phyloP scores from a whole-genome alignment of 2,888 invertebrate genomes.

The Meteorus cinctellus region DNA sequence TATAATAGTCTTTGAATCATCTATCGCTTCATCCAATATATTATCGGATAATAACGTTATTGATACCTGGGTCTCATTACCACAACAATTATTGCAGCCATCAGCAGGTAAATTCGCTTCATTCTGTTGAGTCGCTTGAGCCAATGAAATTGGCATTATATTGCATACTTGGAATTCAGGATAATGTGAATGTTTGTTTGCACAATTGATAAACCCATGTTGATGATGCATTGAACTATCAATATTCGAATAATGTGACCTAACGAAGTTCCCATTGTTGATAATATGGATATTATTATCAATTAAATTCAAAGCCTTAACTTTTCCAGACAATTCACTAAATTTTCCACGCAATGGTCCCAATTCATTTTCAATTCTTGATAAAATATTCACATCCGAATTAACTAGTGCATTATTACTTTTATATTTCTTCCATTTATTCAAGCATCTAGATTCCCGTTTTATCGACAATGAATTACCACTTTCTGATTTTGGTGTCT shows the following conservation, averaged over 20 bases:
- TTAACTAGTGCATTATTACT: not conserved
- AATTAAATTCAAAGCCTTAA: constrained; percentile 53
- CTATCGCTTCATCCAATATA: not conserved
- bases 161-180: not conserved
- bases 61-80: not conserved
- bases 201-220: not conserved
- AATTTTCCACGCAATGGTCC: constrained; percentile 55
- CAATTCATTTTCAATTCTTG: constrained; percentile 58
- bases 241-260: not conserved
- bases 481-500: not conserved
- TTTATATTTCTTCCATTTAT: constrained; percentile 10
- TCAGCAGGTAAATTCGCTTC: not conserved
- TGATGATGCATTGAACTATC: not conserved
- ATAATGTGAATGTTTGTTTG: not conserved
- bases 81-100: not conserved
- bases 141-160: not conserved
- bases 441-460: not conserved
- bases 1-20: not conserved
- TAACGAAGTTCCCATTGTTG: not conserved
- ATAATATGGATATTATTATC: constrained; percentile 5
- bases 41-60: constrained; percentile 8
- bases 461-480: constrained; percentile 10
- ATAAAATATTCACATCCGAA: constrained; percentile 52
- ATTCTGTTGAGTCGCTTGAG: not conserved
- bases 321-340: constrained; percentile 55